Evolutionary conservation across 2,888 invertebrate genomes (phyloP).

Genomic region (Boloria euphrosyne): DNA sequence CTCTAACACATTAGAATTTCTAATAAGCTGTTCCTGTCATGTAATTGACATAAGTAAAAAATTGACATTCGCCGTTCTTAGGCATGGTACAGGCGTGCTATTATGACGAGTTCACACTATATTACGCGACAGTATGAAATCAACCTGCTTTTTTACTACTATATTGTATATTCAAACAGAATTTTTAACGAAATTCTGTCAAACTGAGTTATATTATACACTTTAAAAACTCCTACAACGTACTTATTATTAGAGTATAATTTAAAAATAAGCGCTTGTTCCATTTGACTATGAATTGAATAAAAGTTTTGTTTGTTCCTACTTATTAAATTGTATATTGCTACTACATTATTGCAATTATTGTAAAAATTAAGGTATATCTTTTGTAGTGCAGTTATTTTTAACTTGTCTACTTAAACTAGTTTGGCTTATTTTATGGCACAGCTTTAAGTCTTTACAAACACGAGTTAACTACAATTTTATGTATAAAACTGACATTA

Average conservation of each 20-base stretch:
- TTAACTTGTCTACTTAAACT: neutral
- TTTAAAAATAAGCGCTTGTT: neutral
- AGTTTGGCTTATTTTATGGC: constrained; percentile 17
- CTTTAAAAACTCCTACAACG: neutral
- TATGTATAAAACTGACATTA: neutral
- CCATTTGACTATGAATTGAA: neutral
- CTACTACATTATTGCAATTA: constrained; percentile 1
- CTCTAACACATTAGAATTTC: too few relatives aligned
- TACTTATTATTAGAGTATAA: constrained; percentile 2
- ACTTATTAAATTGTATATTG: constrained; percentile 28
- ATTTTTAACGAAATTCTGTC: too few relatives aligned
- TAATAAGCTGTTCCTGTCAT: too few relatives aligned
- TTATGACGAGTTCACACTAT: too few relatives aligned
- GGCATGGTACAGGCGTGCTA: too few relatives aligned
- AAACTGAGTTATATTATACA: too few relatives aligned
- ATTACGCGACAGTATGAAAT: too few relatives aligned
- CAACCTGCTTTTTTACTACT: too few relatives aligned
- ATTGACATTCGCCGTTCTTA: too few relatives aligned
- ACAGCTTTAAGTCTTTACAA: constrained; percentile 26
- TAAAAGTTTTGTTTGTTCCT: constrained; percentile 36
- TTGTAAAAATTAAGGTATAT: neutral
- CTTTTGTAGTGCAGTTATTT: neutral
- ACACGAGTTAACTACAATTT: constrained; percentile 25
- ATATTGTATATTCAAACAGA: too few relatives aligned
- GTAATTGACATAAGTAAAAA: too few relatives aligned